Base-by-base conservation (phyloP, 2,797 vertebrate genomes). In the Pristis pectinata region DNA sequence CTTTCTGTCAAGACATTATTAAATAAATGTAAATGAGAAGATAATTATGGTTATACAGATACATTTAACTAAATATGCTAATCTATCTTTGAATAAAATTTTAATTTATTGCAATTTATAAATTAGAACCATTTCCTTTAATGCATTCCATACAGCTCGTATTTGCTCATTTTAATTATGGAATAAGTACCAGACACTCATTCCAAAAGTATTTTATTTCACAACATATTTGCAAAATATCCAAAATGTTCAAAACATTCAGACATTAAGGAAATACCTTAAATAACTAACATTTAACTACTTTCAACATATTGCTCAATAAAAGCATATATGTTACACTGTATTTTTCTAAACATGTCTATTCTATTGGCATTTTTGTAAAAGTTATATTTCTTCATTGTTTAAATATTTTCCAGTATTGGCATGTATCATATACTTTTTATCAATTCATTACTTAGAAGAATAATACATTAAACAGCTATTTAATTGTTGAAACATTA, bases 1-100 rank as follows among this genome's bases (percentile, higher is more conserved):
- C 56, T 89, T 37, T n/a, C 85, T 89, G 59, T 89, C 56, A 89
- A 61, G 85, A 61, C 34, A 89, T 89, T 89, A 89, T 89, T 89
- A 64, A 64, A 89, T 59, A 89, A 87, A 61, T 89, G 85, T 89
- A 87, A 59, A 64, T 59, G 59, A 89, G 85, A 87, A 87, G 56
- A 61, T 89, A 61, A 89, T 89, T 89, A 89, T 89, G 30, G 34
- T n/a, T 37, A 59, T 89, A 61, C 34, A 64, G 82, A 61, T 37
- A 37, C 34, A 89, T 37, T 89, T 89, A 64, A 19, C 34, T 89
- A 89, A 89, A 89, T 61, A 89, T 89, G 56, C 56, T 89, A 61
- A 89, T 64, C 85, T 89, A 5, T n/a, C 53, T 61, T 89, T 59
- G 85, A 89, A 59, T 89, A 61, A 89, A 30, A 89, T 37, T 59